These are phyloP conservation scores for Aegypius monachus DNA, from an alignment of 2,113 vertebrate genomes.

Conservation along the genomic window DNA sequence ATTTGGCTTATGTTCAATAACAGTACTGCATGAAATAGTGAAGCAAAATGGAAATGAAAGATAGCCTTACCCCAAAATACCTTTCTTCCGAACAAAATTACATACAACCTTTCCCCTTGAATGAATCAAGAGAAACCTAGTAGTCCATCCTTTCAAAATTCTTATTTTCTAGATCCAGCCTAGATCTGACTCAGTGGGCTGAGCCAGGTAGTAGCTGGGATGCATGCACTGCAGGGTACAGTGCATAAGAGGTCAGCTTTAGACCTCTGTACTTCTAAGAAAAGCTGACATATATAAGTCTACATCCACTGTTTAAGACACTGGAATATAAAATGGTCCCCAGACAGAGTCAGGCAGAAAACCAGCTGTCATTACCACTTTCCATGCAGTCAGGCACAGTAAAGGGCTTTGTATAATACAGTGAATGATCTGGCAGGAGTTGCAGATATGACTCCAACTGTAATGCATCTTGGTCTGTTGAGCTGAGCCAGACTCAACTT, in stretches of 20 bases:
- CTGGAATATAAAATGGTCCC: not conserved
- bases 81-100: not conserved
- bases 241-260: not conserved
- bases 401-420: not conserved
- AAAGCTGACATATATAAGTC: not conserved
- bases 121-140: not conserved
- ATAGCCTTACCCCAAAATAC: not conserved
- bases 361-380: not conserved
- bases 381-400: not conserved
- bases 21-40: not conserved
- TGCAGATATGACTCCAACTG: not conserved
- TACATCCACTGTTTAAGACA: not conserved
- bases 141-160: not conserved
- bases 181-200: not conserved
- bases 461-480: not conserved
- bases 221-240: not conserved
- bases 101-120: not conserved
- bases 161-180: not conserved
- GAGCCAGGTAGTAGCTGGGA: not conserved
- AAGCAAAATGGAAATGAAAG: not conserved
- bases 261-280: not conserved
- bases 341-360: not conserved
- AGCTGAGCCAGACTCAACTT: not conserved
- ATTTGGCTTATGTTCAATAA: not conserved
- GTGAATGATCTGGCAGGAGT: not conserved